phyloP scores from a whole-genome alignment of 2,888 invertebrate genomes.

The Charanyca ferruginea region DNA sequence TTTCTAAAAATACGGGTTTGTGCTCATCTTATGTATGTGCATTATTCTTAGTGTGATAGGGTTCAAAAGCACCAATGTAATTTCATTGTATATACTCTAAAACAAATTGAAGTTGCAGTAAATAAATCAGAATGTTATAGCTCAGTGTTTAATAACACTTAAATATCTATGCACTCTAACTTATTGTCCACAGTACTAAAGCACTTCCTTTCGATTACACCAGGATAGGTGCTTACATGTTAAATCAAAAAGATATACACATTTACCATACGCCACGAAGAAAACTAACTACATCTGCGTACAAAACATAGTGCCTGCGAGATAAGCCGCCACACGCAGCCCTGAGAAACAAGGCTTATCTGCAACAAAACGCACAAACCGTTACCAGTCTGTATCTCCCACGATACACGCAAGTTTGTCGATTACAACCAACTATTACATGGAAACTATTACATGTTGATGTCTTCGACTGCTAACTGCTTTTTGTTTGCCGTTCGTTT shows the following conservation, averaged over 20 bases:
- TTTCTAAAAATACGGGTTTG: constrained; percentile 46
- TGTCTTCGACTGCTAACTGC: constrained; percentile 54
- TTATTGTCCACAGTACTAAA: constrained; percentile 1
- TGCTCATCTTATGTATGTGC: constrained; percentile 28
- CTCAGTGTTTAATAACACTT: not conserved
- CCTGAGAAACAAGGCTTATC: constrained; percentile 59
- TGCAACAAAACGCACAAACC: constrained; percentile 67
- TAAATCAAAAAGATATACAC: constrained; percentile 45
- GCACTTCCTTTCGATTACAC: constrained; percentile 5
- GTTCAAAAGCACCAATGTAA: constrained; percentile 8
- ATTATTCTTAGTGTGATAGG: constrained; percentile 18
- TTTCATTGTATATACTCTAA: constrained; percentile 7
- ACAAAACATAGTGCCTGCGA: constrained; percentile 44
- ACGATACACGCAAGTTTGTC: constrained; percentile 65
- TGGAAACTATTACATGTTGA: constrained; percentile 52
- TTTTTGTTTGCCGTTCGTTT: constrained; percentile 48
- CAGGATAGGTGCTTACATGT: constrained; percentile 11
- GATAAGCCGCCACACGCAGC: constrained; percentile 59
- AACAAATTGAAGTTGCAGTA: constrained; percentile 14
- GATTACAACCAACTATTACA: constrained; percentile 58
- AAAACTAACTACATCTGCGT: constrained; percentile 28
- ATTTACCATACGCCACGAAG: constrained; percentile 28
- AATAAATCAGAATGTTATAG: not conserved
- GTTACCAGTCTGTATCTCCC: constrained; percentile 73
- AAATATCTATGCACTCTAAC: not conserved